Evolutionary conservation across 1,140 invertebrate species (phyloP).

Genomic region (Cardiocondyla obscurior): DNA sequence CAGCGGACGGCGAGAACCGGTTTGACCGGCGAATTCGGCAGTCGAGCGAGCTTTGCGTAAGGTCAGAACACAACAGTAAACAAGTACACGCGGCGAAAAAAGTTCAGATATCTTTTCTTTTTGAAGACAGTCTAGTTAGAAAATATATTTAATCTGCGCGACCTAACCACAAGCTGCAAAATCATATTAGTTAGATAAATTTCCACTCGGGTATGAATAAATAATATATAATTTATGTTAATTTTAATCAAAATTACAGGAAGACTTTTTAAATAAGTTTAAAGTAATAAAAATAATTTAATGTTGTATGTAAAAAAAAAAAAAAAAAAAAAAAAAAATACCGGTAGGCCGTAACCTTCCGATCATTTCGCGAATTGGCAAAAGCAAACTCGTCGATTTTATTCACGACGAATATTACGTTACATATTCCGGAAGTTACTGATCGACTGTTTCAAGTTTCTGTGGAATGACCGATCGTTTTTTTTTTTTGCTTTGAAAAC

Average conservation of each 20-base stretch:
- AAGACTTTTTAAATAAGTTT: neutral
- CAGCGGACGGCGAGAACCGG: no score
- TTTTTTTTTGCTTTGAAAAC: conserved; percentile 24
- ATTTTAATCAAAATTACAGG: neutral
- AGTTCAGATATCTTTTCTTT: no score
- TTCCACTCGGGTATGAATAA: no score
- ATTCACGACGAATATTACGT: conserved; percentile 37
- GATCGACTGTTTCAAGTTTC: conserved; percentile 36
- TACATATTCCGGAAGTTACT: conserved; percentile 33
- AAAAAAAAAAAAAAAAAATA: neutral
- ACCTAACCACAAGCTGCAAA: no score
- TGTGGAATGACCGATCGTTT: neutral
- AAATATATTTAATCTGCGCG: no score
- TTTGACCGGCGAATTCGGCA: no score
- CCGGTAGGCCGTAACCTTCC: neutral
- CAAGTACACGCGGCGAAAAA: no score
- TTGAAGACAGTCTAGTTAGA: no score
- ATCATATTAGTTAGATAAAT: no score
- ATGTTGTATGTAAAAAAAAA: neutral
- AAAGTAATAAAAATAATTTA: neutral
- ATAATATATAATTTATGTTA: neutral
- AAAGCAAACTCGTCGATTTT: neutral
- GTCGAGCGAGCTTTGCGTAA: no score
- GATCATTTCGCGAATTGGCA: neutral
- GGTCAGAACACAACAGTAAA: no score